phyloP scores from a whole-genome alignment of 2,888 invertebrate genomes.

The Eristalis tenax region DNA sequence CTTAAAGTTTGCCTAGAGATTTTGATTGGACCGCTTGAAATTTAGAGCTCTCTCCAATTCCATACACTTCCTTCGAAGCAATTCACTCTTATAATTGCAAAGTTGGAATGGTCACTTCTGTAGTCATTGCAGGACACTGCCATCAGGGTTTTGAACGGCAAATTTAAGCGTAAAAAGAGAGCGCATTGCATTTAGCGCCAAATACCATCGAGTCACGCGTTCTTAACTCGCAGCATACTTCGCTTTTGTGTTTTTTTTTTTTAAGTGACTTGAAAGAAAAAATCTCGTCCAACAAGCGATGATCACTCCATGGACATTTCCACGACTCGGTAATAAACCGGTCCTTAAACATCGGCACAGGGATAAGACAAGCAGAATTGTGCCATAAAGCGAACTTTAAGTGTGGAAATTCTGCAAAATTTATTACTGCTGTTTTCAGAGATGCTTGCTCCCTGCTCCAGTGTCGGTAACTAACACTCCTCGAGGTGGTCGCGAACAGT shows the following conservation, averaged over 20 bases:
- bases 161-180: neutral
- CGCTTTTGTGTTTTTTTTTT: neutral
- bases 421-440: conserved; percentile 47
- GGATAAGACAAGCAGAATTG: conserved; percentile 43
- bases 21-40: neutral
- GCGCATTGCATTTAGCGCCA: neutral
- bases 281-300: conserved; percentile 36
- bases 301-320: conserved; percentile 42
- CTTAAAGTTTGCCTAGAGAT: neutral
- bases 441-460: conserved; percentile 30
- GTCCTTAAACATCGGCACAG: conserved; percentile 48
- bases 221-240: conserved; percentile 6
- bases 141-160: neutral
- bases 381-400: conserved; percentile 58
- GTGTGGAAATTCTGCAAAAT: conserved; percentile 54
- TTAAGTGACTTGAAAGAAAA: conserved; percentile 30
- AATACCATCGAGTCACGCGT: conserved; percentile 19
- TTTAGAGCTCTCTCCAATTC: neutral
- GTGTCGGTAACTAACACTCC: conserved; percentile 44
- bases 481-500: conserved; percentile 37
- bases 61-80: neutral
- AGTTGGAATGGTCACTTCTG: neutral
- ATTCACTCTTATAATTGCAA: neutral
- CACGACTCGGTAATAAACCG: conserved; percentile 41
- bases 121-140: neutral